Evolutionary conservation across 2,113 vertebrate species (phyloP), one percentile per base, ranked within the genome.

Genomic region (Axis porcinus): DNA sequence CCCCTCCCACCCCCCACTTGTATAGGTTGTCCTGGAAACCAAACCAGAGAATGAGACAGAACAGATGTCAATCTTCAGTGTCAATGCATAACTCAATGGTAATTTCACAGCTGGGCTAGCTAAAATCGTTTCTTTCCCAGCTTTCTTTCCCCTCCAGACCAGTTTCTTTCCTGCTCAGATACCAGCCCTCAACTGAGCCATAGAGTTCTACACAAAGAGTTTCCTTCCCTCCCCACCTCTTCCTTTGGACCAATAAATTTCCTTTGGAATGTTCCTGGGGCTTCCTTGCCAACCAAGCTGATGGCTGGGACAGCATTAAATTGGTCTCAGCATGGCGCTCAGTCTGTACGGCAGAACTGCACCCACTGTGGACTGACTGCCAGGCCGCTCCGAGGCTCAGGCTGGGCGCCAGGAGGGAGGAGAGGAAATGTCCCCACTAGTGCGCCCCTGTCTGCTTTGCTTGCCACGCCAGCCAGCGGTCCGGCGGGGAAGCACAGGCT

Each of bases 91-190:
- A 70, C 62, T 83, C 54, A 74, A 28, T n/a, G 45, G 67, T 97
- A 27, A 81, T 93, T 94, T 94, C 96, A 78, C 88, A 79, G 76
- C 94, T 76, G 67, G 36, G n/a, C 90, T 94, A 64, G n/a, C 90
- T 94, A 64, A 50, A 81, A 86, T 21, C 7, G 40, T 84, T 96
- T 96, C 79, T 90, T 91, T 82, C 40, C n/a, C 57, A 45, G 60
- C 19, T 62, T 79, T 84, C 57, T 82, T 91, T 95, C 81, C 6
- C 70, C 89, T 97, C 78, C 40, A 60, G 74, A 81, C n/a, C 11
- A 30, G 60, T 91, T 91, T 96, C 86, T 95, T 60, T 92, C n/a
- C 97, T 95, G 47, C 89, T 97, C 91, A 98, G 94, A 95, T 74
- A 55, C 67, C n/a, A 95, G 70, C 64, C 94, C 87, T 97, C 90